phyloP scores from a whole-genome alignment of 2,888 invertebrate species.

The Cheilosia grossa region DNA sequence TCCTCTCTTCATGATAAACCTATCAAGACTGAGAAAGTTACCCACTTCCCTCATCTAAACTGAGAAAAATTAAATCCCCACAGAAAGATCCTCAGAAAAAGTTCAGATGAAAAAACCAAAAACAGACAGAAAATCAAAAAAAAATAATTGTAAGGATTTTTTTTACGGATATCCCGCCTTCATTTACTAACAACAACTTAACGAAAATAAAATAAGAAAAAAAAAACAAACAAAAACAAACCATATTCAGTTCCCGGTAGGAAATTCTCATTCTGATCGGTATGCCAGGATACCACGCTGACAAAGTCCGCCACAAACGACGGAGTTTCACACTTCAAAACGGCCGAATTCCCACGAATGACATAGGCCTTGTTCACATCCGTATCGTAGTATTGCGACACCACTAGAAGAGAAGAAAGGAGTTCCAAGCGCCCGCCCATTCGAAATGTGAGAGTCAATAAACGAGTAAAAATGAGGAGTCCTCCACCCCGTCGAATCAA shows the following conservation, averaged over 20 bases:
- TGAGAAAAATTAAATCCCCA: no score
- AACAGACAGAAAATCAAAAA: background rate
- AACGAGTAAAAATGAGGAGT: background rate
- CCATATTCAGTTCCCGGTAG: slow-evolving; percentile 83
- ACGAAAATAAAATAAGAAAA: background rate
- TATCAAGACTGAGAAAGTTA: no score
- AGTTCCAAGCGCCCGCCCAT: slow-evolving; percentile 8
- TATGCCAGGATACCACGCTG: slow-evolving; percentile 93
- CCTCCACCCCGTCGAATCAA: background rate
- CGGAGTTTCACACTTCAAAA: slow-evolving; percentile 94
- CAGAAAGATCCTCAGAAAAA: background rate
- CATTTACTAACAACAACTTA: slow-evolving; percentile 17
- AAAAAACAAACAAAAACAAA: slow-evolving; percentile 78
- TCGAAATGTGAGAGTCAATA: no score
- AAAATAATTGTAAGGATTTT: slow-evolving; percentile 6
- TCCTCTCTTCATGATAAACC: no score
- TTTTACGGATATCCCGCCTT: slow-evolving; percentile 38
- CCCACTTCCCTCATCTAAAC: no score
- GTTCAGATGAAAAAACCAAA: background rate
- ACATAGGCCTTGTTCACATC: slow-evolving; percentile 97
- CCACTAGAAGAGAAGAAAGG: slow-evolving; percentile 86
- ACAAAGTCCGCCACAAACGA: slow-evolving; percentile 97
- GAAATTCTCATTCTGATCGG: slow-evolving; percentile 85
- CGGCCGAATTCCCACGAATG: slow-evolving; percentile 93
- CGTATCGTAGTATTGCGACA: slow-evolving; percentile 94